Evolutionary conservation across 2,888 invertebrate species (phyloP).

Genomic region (Acanthosepion esculentum): DNA sequence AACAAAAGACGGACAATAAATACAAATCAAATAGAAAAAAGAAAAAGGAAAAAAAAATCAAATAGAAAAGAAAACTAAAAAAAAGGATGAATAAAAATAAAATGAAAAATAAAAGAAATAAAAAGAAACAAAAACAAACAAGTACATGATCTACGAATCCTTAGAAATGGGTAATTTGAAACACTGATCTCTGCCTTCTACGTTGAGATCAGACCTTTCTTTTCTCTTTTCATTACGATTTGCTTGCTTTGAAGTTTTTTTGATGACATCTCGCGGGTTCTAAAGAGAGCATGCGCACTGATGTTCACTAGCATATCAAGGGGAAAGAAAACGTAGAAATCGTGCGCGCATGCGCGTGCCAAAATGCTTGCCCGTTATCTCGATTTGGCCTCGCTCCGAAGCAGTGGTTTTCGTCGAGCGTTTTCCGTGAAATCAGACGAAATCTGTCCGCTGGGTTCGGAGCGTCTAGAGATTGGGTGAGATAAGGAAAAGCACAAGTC

Average conservation of each 20-base stretch:
- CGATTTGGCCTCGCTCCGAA: background rate
- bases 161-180: background rate
- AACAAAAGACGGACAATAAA: too few species aligned
- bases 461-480: constrained; percentile 4
- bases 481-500: background rate
- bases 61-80: background rate
- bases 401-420: background rate
- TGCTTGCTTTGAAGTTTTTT: background rate
- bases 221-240: background rate
- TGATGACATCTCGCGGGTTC: background rate
- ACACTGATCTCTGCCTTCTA: background rate
- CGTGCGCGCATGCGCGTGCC: background rate
- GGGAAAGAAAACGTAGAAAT: background rate
- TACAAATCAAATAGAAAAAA: too few species aligned
- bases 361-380: background rate
- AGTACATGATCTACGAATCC: background rate
- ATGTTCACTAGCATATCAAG: background rate
- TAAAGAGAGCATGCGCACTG: background rate
- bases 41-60: too few species aligned
- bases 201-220: background rate
- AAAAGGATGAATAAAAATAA: too few species aligned
- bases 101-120: too few species aligned
- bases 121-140: background rate
- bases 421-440: constrained; percentile 19
- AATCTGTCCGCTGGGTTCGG: background rate